These are phyloP conservation scores for Bubo blakistoni DNA, from an alignment of 2,113 vertebrate genomes.

Conservation along the genomic window DNA sequence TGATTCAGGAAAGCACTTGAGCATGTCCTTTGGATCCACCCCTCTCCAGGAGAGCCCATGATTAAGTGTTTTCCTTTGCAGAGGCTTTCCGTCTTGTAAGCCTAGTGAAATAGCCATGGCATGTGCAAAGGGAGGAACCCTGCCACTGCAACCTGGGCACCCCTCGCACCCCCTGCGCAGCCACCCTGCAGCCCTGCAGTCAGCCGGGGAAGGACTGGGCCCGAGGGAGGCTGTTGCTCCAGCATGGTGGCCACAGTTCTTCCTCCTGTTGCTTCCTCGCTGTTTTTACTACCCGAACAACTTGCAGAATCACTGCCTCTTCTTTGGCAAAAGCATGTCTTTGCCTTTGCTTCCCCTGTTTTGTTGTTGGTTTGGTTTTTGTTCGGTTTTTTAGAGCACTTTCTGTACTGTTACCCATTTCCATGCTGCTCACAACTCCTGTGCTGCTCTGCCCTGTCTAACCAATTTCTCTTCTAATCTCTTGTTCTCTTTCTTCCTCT, in stretches of 20 bases:
- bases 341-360: conserved; percentile 22
- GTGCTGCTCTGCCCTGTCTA: conserved; percentile 8
- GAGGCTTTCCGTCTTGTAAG: not conserved
- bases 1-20: conserved; percentile 56
- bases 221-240: not conserved
- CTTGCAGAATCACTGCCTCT: not conserved
- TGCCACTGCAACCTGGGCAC: not conserved
- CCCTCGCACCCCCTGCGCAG: not conserved
- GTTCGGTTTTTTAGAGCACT: not conserved
- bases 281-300: not conserved
- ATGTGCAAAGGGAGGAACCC: conserved; percentile 35
- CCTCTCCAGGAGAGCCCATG: not conserved
- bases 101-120: not conserved
- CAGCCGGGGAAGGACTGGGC: not conserved
- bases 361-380: not conserved
- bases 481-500: conserved; percentile 75
- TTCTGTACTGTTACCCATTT: not conserved
- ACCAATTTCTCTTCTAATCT: conserved; percentile 64
- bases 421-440: conserved; percentile 31
- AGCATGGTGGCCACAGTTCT: conserved; percentile 44
- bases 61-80: conserved; percentile 38
- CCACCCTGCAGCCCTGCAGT: not conserved
- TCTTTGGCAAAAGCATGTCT: conserved; percentile 63
- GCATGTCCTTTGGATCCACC: conserved; percentile 47
- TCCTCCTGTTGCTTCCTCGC: conserved; percentile 45